Evolutionary conservation across 2,797 vertebrate genomes (phyloP), one percentile per base, ranked within the genome.

Genomic region (Tachyglossus aculeatus): DNA sequence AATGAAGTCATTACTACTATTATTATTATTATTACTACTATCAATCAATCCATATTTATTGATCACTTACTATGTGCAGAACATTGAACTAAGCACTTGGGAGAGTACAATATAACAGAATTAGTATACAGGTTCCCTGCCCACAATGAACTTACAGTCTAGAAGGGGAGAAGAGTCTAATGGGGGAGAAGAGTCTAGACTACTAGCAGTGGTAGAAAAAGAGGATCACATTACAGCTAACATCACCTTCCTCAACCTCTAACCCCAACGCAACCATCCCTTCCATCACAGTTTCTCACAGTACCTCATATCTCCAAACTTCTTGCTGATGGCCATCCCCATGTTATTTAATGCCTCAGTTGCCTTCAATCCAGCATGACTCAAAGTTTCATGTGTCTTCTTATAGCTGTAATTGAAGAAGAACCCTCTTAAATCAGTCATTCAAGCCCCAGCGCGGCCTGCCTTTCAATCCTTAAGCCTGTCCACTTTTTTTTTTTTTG

Each of bases 301-400:
- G 2, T 95, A 99, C 98, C 97, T 99, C 96, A 99, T 97, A 84
- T 99, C 98, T 67, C 95, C 98, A 0, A 99, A 93, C 86, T 94
- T 99, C 93, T 94, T 96, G 90, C 92, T 96, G 92, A 99, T 95
- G 83, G 94, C 93, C 0, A 91, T 96, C 83, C 98, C 95, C 31
- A 99, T 92, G 0, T 94, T 99, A 88, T 86, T 97, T 90, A 99
- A 95, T 25, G 96, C 97, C 8, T 95, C 93, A 1, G 96, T 91
- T 24, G 98, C 98, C 80, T 91, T 98, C 88, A 97, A 97, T 69
- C 98, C 96, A 0, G 98, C 98, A 0, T 97, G 96, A 86, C 92
- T 96, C 74, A 99, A 81, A 1, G 96, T 98, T 88, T 98, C 98
- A 0, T 98, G 96, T 5, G 98, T 99, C 88, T 96, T 98, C 92